phyloP scores from a whole-genome alignment of 92 coral and sea anemone genomes.

The Parazoanthus atlanticus region DNA sequence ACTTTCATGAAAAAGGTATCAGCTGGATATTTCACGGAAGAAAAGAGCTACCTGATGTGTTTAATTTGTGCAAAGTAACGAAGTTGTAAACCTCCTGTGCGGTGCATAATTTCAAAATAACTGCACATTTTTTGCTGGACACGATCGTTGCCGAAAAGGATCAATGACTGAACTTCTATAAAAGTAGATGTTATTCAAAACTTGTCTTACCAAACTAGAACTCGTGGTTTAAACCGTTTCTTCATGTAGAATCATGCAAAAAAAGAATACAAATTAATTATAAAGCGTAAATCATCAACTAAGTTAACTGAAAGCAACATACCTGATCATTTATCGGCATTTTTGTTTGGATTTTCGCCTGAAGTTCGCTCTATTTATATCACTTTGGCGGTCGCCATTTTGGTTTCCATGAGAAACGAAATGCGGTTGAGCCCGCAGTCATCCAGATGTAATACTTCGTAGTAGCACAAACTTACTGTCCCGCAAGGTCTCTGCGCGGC shows the following conservation, averaged over 20 bases:
- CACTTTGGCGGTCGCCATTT: conserved; percentile 62
- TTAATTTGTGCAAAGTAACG: too few relatives aligned
- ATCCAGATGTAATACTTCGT: conserved; percentile 5
- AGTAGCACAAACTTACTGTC: conserved; percentile 5
- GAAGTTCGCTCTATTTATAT: conserved; percentile 7
- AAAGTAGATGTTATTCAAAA: too few relatives aligned
- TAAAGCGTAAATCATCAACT: background rate
- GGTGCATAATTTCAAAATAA: too few relatives aligned
- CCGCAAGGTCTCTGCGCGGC: conserved; percentile 55
- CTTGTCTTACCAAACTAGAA: conserved; percentile 79
- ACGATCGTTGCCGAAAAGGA: too few relatives aligned
- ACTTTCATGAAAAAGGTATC: too few relatives aligned
- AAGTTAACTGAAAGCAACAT: background rate
- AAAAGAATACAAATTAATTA: background rate
- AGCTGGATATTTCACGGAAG: too few relatives aligned
- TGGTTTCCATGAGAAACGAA: conserved; percentile 75
- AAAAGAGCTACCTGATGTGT: too few relatives aligned
- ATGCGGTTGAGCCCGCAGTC: conserved; percentile 56
- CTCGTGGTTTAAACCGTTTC: conserved; percentile 69
- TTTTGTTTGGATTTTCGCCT: conserved; percentile 7
- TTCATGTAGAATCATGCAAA: conserved; percentile 21
- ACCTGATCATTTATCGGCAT: conserved; percentile 78
- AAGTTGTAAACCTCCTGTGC: too few relatives aligned
- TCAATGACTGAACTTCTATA: too few relatives aligned
- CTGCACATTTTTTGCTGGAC: too few relatives aligned